Base-by-base conservation (phyloP, 2,797 vertebrate species). In the Streptopelia turtur region DNA sequence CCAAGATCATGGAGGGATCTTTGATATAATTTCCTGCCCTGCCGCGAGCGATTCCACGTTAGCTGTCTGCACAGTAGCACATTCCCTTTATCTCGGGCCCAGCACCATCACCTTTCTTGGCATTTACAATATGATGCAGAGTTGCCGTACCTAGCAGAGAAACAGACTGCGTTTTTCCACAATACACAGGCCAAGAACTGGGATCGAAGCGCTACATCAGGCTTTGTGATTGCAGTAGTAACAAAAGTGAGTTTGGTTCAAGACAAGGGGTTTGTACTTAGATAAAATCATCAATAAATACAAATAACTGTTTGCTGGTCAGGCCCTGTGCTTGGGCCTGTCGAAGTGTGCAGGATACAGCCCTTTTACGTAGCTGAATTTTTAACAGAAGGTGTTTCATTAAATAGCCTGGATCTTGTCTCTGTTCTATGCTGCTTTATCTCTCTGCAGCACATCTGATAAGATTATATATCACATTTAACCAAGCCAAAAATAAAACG, bases 351-450 rank as follows among this genome's bases (percentile, higher is more conserved):
- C 87, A 87, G 66, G 86, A 31, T 69, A 9, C 59, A 79, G 61
- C 33, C 20, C 25, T 47, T 70, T 82, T 17, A 10, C 45, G 57
- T 31, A n/a, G 69, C 66, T 90, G 70, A 77, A 74, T 91, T 91
- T 85, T 90, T 95, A 83, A 60, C 85, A 94, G 87, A 83, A 97
- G 87, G 88, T 94, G 94, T 97, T 96, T 96, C 96, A 96, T 97
- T 94, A 96, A 95, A 77, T 12, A 84, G 60, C 66, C 77, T 88
- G 89, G 94, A 39, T 81, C 86, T 84, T 57, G 59, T 92, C 87
- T 95, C 77, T 72, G 55, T 81, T 91, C 79, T 70, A 0, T 43
- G 31, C 49, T 94, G 83, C 37, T 94, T 91, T 90, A 80, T 96
- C 90, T 93, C 56, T 49, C 70, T 82, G 80, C 89, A 87, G 75